Conservation (phyloP, 2,797 vertebrate genomes). For the Pipistrellus pygmaeus region DNA sequence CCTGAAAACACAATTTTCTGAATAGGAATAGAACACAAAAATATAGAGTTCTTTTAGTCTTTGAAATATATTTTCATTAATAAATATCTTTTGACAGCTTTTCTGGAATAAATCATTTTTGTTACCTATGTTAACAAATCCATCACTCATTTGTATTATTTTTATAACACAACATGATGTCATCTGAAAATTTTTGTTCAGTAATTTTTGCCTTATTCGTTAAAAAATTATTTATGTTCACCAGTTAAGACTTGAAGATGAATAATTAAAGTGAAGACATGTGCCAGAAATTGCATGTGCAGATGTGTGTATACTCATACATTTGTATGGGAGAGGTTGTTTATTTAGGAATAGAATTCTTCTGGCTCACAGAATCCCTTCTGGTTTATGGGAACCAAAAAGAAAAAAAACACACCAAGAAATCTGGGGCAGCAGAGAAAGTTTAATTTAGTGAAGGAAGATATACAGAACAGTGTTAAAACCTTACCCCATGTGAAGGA, state of each 20-base stretch:
- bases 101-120: not conserved
- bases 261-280: not conserved
- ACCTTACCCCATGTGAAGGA: constrained; percentile 35
- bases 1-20: not conserved
- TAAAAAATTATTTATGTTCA: not conserved
- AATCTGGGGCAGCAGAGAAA: not conserved
- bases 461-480: not conserved
- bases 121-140: not conserved
- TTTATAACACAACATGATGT: not conserved
- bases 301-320: not conserved
- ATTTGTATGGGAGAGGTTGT: not conserved
- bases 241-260: not conserved
- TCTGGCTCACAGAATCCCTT: not conserved
- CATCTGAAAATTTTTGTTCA: not conserved
- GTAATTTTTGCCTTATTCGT: not conserved
- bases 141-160: not conserved
- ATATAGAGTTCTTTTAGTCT: not conserved
- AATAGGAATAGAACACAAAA: not conserved
- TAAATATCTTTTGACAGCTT: not conserved
- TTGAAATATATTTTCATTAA: not conserved
- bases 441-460: constrained; percentile 35
- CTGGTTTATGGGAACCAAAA: not conserved
- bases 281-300: not conserved
- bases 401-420: not conserved
- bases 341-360: constrained; percentile 31